Evolutionary conservation across 2,113 vertebrate genomes (phyloP), one percentile per base, ranked within the genome.

Genomic region (Ornithorhynchus anatinus): DNA sequence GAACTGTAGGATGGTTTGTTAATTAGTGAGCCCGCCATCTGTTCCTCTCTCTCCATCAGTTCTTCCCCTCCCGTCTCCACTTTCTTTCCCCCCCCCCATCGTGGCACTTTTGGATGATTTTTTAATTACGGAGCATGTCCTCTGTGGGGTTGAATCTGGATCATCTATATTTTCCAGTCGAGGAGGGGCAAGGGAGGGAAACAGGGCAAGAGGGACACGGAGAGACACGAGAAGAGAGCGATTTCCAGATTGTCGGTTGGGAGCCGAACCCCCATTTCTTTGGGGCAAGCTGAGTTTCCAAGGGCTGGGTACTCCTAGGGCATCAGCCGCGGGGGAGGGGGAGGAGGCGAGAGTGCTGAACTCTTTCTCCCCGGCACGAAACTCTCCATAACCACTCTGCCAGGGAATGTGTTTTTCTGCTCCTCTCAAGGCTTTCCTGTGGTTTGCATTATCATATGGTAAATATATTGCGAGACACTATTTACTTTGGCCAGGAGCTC

Each of bases 131-230:
- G n/a, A n/a, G n/a, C n/a, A n/a, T n/a, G n/a, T n/a, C n/a, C n/a
- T n/a, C n/a, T n/a, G n/a, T n/a, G n/a, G n/a, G n/a, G n/a, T n/a
- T n/a, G n/a, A n/a, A n/a, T n/a, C n/a, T n/a, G n/a, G n/a, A n/a
- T n/a, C n/a, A n/a, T n/a, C n/a, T n/a, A n/a, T n/a, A n/a, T n/a
- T 45, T 71, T 85, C 53, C 45, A 32, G 50, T 29, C 48, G 32
- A 39, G 29, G 20, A 40, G 63, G 38, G 4, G 12, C 12, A 50
- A 29, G 15, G 29, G 39, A 60, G 9, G 48, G 44, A 58, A 58
- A 17, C 23, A 52, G 8, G 20, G 13, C 32, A 38, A 19, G n/a
- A n/a, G n/a, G n/a, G n/a, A n/a, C n/a, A n/a, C n/a, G n/a, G n/a
- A n/a, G n/a, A n/a, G n/a, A n/a, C n/a, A n/a, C n/a, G n/a, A n/a